Base-by-base conservation (phyloP, 2,113 vertebrate genomes). In the Andinoacara biseriatus region DNA sequence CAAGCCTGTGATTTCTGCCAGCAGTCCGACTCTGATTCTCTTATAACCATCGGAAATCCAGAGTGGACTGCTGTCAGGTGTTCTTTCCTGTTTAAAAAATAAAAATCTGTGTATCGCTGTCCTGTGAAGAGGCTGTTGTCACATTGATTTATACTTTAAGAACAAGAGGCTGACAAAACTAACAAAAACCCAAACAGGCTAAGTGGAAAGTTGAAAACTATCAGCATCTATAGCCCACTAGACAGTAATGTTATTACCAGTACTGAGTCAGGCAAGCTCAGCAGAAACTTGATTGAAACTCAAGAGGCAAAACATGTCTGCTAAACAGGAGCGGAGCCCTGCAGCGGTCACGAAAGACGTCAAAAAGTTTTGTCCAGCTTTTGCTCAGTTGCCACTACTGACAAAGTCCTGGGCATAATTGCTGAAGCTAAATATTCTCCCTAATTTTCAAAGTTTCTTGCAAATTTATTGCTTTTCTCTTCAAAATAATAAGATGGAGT, bases 201-300 rank as follows among this genome's bases (percentile, higher is more conserved):
- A 79, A 67, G 31, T 76, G 26, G 59, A 31, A 78, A 26, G 22
- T 77, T 5, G 18, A 31, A 72, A 74, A 29, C 9, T 7, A 11
- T 76, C 74, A 38, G 61, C 75, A 33, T 62, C 69, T 26, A 24
- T 43, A 83, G 74, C 59, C 38, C 46, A 46, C 24, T 65, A 63
- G 60, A 67, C 60, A 38, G 43, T 61, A 35, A 65, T 75, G 29
- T 75, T 76, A 58, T 77, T 59, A 74, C 76, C 52, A 40, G 56
- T 24, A 38, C 20, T 46, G 69, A 63, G 56, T 77, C 26, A 9
- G 22, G 54, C 76, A 43, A 81, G 3, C 74, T 78, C 82, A 76
- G 88, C 57, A 54, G 62, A 86, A 82, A 77, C 58, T n/a, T 85
- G 31, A 79, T 56, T 5, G 15, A 88, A 88, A 83, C 33, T 49